Percentiles rank a stretch among this genome's conserved stretches.
phyloP scores from a whole-genome alignment of 2,888 invertebrate genomes.

The Chymomyza caudatula region DNA sequence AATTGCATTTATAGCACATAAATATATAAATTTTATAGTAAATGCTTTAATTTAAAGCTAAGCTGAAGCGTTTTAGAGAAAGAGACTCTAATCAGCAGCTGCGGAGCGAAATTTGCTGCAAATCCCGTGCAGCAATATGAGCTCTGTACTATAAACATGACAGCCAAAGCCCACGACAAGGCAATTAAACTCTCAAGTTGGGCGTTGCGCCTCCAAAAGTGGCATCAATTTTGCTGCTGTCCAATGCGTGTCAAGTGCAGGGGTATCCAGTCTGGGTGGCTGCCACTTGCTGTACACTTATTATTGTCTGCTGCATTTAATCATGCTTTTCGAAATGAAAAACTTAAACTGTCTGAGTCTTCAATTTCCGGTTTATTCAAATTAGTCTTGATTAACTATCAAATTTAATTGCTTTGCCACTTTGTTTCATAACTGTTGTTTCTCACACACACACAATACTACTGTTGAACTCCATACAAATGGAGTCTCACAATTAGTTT shows the following conservation, averaged over 20 bases:
- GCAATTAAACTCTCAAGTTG: constrained; percentile 17
- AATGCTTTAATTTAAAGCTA: neutral
- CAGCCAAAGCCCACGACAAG: constrained; percentile 5
- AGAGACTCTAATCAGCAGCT: neutral
- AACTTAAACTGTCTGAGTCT: neutral
- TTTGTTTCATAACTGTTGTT: constrained; percentile 17
- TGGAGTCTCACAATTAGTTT: constrained; percentile 66
- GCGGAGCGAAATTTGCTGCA: neutral
- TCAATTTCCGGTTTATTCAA: constrained; percentile 31
- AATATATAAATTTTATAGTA: neutral
- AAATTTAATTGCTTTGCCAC: constrained; percentile 61
- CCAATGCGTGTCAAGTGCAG: neutral
- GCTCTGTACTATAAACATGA: neutral
- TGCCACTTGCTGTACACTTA: neutral
- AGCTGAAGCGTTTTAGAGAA: neutral
- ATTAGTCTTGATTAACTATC: constrained; percentile 56
- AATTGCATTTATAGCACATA: neutral
- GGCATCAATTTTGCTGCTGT: neutral
- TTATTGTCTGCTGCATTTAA: neutral
- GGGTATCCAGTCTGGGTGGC: constrained; percentile 11
- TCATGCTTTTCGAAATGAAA: neutral
- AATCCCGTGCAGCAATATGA: neutral
- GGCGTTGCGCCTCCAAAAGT: constrained; percentile 5
- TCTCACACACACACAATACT: neutral
- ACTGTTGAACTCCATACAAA: too few species aligned